Percentiles rank a stretch among this genome's conserved stretches.
Conservation (phyloP, 2,888 invertebrate species). For the Sinhomidia bicolor region DNA sequence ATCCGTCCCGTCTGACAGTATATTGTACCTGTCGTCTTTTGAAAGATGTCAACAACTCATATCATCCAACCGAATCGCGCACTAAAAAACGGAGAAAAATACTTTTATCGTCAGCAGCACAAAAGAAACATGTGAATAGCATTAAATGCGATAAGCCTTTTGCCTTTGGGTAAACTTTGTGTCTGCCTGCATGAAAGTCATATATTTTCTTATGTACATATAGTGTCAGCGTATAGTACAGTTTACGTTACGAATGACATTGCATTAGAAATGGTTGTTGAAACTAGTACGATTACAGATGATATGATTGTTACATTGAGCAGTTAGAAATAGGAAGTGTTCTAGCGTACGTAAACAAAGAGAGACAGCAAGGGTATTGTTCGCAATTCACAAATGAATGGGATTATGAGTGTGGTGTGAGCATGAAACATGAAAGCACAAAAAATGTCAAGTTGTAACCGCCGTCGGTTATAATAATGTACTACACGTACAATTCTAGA, state of each 20-base stretch:
- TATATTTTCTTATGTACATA: background rate
- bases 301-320: background rate
- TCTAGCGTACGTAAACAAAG: background rate
- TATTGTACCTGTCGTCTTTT: slow-evolving; percentile 12
- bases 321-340: background rate
- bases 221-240: background rate
- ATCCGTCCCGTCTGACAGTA: background rate
- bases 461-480: too few species aligned
- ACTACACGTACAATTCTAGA: too few species aligned
- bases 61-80: background rate
- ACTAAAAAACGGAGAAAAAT: background rate
- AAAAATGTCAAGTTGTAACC: too few species aligned
- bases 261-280: background rate
- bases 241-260: background rate
- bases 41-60: slow-evolving; percentile 20
- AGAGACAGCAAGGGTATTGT: background rate
- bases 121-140: slow-evolving; percentile 17
- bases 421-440: too few species aligned
- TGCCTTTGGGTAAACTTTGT: background rate
- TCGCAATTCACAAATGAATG: too few species aligned
- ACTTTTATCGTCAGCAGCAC: background rate
- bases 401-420: too few species aligned
- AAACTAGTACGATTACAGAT: background rate
- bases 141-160: background rate
- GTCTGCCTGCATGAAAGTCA: background rate